phyloP scores from a whole-genome alignment of 2,797 vertebrate species.

The Echiichthys vipera region DNA sequence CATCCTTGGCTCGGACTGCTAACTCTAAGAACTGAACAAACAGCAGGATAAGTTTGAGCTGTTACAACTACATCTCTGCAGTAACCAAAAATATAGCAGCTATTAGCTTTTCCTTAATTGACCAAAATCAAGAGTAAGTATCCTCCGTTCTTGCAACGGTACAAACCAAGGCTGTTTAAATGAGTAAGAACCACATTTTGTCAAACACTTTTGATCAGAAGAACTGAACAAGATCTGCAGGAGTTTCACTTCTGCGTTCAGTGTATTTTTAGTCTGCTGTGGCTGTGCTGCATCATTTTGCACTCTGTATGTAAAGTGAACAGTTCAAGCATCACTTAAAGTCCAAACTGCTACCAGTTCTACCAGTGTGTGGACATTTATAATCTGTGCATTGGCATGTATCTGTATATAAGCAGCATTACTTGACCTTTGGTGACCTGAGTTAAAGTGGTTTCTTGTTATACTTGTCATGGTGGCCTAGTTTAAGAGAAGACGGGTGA shows the following conservation, averaged over 20 bases:
- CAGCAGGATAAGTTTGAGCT: too few relatives aligned
- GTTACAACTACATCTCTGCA: too few relatives aligned
- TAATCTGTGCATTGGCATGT: slow-evolving; percentile 8
- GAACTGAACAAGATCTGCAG: not conserved
- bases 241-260: slow-evolving; percentile 41
- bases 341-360: not conserved
- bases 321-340: slow-evolving; percentile 11
- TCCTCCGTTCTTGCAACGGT: too few relatives aligned
- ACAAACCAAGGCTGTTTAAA: not conserved
- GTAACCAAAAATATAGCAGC: too few relatives aligned
- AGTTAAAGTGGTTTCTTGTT: slow-evolving; percentile 56
- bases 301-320: slow-evolving; percentile 5
- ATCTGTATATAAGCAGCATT: slow-evolving; percentile 4
- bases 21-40: too few relatives aligned
- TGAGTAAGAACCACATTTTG: not conserved
- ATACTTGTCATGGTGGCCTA: slow-evolving; percentile 52
- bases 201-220: not conserved
- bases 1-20: too few relatives aligned
- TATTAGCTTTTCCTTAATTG: too few relatives aligned
- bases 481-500: slow-evolving; percentile 55
- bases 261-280: slow-evolving; percentile 23
- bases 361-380: slow-evolving; percentile 1
- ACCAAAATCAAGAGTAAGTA: too few relatives aligned
- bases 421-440: slow-evolving; percentile 28
- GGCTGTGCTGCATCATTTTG: not conserved